Percentiles rank a stretch among this genome's conserved stretches.
Evolutionary conservation across 2,888 invertebrate genomes (phyloP).

Genomic region (Hirtodrosophila confusa): DNA sequence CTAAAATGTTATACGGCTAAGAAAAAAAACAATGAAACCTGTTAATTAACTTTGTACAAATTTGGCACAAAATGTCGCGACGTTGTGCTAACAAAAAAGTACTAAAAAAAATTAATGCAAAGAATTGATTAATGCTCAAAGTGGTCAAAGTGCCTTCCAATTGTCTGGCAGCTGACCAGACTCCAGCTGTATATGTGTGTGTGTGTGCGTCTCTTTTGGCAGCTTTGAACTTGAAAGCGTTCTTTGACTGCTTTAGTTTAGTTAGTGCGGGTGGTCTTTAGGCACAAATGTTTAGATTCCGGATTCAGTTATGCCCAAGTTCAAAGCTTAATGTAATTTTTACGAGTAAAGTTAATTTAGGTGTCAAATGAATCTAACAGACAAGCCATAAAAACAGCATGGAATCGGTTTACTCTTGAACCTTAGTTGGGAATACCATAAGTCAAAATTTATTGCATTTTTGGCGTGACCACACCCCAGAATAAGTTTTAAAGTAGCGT

Average conservation of each 20-base stretch:
- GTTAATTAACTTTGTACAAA: constrained; percentile 72
- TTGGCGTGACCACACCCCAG: no score
- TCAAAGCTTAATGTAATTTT: no score
- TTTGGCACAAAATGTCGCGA: constrained; percentile 72
- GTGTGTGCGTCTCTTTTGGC: constrained; percentile 14
- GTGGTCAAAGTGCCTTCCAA: constrained; percentile 39
- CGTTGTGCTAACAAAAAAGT: constrained; percentile 27
- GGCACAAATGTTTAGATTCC: background rate
- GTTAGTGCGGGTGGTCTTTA: constrained; percentile 3
- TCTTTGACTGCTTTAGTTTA: constrained; percentile 52
- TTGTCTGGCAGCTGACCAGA: constrained; percentile 23
- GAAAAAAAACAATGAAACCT: constrained; percentile 68
- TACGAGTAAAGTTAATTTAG: no score
- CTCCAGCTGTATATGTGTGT: constrained; percentile 8
- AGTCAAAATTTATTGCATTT: no score
- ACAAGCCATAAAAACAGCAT: no score
- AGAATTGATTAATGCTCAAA: constrained; percentile 67
- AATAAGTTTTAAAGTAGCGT: no score
- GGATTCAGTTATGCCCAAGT: no score
- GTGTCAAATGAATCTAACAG: no score
- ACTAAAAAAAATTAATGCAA: constrained; percentile 29
- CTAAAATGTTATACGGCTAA: constrained; percentile 33
- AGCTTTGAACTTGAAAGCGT: constrained; percentile 70
- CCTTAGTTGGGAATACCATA: no score
- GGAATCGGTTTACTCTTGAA: no score